Percentiles rank a stretch among this genome's conserved stretches.
Conservation (phyloP, 1,140 invertebrate species). For the Brachionus angularis region DNA sequence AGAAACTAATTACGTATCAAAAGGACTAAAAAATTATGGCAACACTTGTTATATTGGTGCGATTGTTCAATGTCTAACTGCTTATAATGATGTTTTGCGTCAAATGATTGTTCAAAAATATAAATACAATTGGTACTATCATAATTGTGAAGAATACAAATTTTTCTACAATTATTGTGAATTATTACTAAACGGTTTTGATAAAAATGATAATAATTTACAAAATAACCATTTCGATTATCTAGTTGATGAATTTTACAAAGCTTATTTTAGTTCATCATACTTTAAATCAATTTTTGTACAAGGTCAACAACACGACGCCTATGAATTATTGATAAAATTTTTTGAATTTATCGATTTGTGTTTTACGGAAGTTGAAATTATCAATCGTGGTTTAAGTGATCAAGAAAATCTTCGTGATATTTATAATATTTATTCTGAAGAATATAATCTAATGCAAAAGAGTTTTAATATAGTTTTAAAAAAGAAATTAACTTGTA, state of each 20-base stretch:
- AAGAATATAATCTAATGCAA: neutral
- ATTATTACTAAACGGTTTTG: too few species aligned
- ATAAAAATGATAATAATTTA: too few species aligned
- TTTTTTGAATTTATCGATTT: constrained; percentile 3
- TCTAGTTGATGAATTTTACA: neutral
- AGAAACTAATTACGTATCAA: too few species aligned
- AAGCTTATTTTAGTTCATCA: neutral
- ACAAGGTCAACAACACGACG: neutral
- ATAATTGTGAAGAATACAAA: too few species aligned
- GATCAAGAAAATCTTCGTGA: neutral
- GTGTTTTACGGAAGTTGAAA: neutral
- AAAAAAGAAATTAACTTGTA: neutral
- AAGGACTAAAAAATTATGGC: neutral
- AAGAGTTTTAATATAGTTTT: neutral
- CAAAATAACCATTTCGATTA: too few species aligned
- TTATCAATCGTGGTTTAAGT: neutral
- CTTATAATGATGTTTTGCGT: neutral
- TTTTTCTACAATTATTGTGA: too few species aligned
- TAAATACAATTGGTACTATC: neutral
- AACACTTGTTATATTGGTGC: constrained; percentile 3
- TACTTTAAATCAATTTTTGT: too few species aligned
- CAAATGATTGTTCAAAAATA: neutral
- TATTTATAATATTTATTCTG: neutral
- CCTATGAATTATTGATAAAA: neutral
- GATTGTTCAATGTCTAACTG: neutral